Base-by-base conservation (phyloP, 1,140 invertebrate genomes). In the Drosophila truncata region DNA sequence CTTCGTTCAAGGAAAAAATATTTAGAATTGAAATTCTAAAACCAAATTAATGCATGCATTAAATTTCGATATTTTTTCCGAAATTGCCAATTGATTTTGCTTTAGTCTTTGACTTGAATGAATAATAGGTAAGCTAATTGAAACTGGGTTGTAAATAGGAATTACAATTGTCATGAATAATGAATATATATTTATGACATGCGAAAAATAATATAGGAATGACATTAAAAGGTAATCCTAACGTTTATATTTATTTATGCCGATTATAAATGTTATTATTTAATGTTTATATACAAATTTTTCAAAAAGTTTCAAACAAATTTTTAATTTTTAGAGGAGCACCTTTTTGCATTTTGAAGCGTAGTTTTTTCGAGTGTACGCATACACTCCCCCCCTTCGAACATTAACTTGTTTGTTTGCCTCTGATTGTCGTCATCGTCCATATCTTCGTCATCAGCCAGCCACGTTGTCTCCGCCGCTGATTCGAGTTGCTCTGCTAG, bases 341-440 rank as follows among this genome's bases (percentile, higher is more conserved):
- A 42, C 0, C 11, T 42, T 16, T 13, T 23, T 0, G 1, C 2
- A 11, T 16, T 44, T 29, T 16, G n/a, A 0, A 31, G 3, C 4
- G 8, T 4, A 57, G 0, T 62, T 64, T 65, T 33, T 46, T 14
- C 3, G 1, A 42, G 46, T 67, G 66, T 42, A 33, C n/a, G n/a
- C n/a, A 18, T 54, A 67, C 25, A 10, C 27, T n/a, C 23, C 31
- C 33, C 33, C 65, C 37, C 49, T 37, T 37, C 23, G 77, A 63
- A 78, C 80, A 87, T 88, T 88, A 88, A 87, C 84, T 87, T 83
- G 86, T 88, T 90, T 88, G 84, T 88, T 79, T 67, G 80, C 50
- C 84, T 44, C 47, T 88, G 85, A 87, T 88, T 88, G 84, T 84
- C 84, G 67, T 84, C 80, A 78, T 82, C 80, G 55, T 72, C 79